These are phyloP conservation scores for Helicoverpa zea DNA, from an alignment of 1,140 invertebrate genomes.

Conservation along the genomic window DNA sequence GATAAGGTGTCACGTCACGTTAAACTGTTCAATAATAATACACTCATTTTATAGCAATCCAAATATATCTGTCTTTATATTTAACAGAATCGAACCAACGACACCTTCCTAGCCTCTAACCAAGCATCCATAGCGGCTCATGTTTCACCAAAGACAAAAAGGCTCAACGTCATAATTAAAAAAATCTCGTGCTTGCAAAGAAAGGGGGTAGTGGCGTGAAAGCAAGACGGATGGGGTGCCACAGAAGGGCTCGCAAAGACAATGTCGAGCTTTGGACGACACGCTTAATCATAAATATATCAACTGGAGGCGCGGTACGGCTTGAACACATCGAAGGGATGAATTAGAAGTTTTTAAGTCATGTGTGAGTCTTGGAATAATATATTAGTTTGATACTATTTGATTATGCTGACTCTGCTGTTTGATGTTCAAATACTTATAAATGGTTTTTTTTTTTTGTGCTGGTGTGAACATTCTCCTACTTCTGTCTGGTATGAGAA, in stretches of 20 bases:
- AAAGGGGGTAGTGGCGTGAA: slow-evolving; percentile 84
- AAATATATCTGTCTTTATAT: background rate
- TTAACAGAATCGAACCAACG: slow-evolving; percentile 52
- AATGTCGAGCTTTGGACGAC: slow-evolving; percentile 82
- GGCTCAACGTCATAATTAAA: slow-evolving; percentile 86
- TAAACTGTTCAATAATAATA: too few species aligned
- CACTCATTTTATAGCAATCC: background rate
- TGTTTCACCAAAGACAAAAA: slow-evolving; percentile 80
- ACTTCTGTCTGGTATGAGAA: too few species aligned
- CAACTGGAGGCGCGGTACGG: slow-evolving; percentile 76
- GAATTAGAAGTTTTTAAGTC: background rate
- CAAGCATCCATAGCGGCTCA: slow-evolving; percentile 31
- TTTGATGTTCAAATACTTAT: too few species aligned
- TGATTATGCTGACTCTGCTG: too few species aligned
- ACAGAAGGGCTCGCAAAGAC: slow-evolving; percentile 81
- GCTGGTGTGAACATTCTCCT: too few species aligned
- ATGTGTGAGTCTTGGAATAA: too few species aligned
- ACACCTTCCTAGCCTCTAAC: slow-evolving; percentile 14
- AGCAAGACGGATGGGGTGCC: slow-evolving; percentile 83
- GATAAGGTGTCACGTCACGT: too few species aligned
- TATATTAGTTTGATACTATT: background rate
- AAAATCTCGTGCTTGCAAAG: slow-evolving; percentile 85
- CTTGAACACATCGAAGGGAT: slow-evolving; percentile 45
- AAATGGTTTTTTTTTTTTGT: too few species aligned
- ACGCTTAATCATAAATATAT: slow-evolving; percentile 86